Percentiles rank a stretch among this genome's conserved stretches.
Evolutionary conservation across 2,888 invertebrate species (phyloP).

Genomic region (Bimastos eiseni): DNA sequence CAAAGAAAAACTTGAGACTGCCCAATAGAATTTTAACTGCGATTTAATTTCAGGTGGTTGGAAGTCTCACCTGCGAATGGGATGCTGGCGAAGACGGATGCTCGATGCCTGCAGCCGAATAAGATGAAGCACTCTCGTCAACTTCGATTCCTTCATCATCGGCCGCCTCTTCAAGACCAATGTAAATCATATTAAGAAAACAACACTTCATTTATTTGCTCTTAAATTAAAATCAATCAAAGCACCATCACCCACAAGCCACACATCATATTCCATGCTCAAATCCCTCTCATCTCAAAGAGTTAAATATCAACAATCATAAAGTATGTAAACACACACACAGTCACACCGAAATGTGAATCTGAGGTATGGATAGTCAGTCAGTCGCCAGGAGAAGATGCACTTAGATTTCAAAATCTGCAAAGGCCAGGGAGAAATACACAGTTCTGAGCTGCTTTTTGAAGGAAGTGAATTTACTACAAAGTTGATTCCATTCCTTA

Average conservation of each 20-base stretch:
- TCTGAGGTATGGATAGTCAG: too few relatives aligned
- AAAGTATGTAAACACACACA: too few relatives aligned
- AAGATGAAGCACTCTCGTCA: conserved; percentile 46
- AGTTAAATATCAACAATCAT: neutral
- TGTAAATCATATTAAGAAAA: neutral
- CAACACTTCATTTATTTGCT: neutral
- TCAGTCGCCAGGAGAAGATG: too few relatives aligned
- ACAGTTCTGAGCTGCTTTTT: too few relatives aligned
- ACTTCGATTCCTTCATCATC: conserved; percentile 68
- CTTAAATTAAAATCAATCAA: neutral
- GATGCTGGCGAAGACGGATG: conserved; percentile 47
- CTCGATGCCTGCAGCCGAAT: conserved; percentile 26
- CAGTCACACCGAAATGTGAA: too few relatives aligned
- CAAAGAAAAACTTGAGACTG: neutral
- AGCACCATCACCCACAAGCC: neutral
- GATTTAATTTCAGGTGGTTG: neutral
- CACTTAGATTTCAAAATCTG: too few relatives aligned
- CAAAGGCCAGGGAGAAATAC: too few relatives aligned
- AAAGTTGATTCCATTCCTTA: too few relatives aligned
- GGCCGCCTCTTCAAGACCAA: conserved; percentile 24
- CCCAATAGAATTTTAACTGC: neutral
- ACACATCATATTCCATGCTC: too few relatives aligned
- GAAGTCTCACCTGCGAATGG: conserved; percentile 39
- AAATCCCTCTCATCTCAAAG: neutral
- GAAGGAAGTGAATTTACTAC: too few relatives aligned